phyloP scores from a whole-genome alignment of 1,140 invertebrate genomes.

The Xylocopa sonorina region DNA sequence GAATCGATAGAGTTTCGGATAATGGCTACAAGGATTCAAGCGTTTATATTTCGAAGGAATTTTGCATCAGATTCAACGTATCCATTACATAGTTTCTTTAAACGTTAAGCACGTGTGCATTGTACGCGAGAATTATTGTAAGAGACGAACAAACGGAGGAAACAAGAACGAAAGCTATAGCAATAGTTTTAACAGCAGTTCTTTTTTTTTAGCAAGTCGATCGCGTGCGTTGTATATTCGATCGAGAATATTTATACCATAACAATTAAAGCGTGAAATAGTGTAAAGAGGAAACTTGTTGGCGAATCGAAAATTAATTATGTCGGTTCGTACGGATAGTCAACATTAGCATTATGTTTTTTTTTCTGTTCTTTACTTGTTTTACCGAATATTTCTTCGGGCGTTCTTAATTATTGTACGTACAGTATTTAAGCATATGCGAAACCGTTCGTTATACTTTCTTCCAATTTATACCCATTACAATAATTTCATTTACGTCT shows the following conservation, averaged over 20 bases:
- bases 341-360: conserved; percentile 14
- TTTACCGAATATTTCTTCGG: conserved; percentile 4
- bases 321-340: conserved; percentile 23
- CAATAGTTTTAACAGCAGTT: conserved; percentile 1
- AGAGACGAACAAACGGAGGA: background rate
- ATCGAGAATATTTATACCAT: conserved; percentile 23
- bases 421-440: conserved; percentile 40
- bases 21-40: background rate
- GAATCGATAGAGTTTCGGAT: background rate
- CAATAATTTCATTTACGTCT: conserved; percentile 10
- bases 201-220: conserved; percentile 11
- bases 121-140: background rate
- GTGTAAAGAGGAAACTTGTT: conserved; percentile 13
- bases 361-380: background rate
- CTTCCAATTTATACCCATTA: conserved; percentile 18
- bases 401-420: conserved; percentile 15
- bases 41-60: conserved; percentile 4
- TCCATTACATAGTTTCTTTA: conserved; percentile 19
- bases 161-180: conserved; percentile 2
- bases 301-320: conserved; percentile 13
- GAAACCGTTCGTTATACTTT: conserved; percentile 15
- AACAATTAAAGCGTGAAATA: conserved; percentile 16
- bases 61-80: conserved; percentile 2
- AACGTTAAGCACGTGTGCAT: conserved; percentile 15
- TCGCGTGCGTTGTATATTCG: conserved; percentile 31